These are phyloP conservation scores for Drosophila monieri DNA, from an alignment of 2,888 invertebrate genomes.

Conservation along the genomic window DNA sequence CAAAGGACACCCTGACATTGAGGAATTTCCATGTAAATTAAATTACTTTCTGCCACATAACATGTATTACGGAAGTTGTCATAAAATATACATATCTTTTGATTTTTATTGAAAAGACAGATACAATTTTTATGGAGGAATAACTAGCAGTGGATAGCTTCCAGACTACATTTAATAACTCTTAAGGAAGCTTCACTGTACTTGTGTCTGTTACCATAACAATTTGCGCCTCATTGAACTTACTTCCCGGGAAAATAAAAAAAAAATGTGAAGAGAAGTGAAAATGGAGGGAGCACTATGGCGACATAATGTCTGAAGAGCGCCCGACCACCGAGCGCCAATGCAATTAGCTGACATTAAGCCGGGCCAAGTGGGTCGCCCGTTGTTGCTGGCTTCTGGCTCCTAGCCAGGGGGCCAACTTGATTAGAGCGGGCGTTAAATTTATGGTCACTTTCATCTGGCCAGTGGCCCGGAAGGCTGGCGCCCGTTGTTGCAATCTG, in stretches of 20 bases:
- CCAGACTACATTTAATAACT: too few species aligned
- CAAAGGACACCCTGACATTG: conserved; percentile 30
- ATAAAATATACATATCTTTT: background rate
- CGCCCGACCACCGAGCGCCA: conserved; percentile 29
- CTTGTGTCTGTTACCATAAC: conserved; percentile 32
- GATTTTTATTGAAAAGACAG: background rate
- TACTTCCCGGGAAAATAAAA: background rate
- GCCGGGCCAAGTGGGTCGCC: conserved; percentile 50
- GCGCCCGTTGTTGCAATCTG: conserved; percentile 40
- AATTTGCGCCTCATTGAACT: conserved; percentile 37
- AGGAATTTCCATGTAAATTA: conserved; percentile 8
- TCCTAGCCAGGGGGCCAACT: conserved; percentile 26
- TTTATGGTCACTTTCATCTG: conserved; percentile 49
- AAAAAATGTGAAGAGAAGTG: background rate
- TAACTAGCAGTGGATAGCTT: too few species aligned
- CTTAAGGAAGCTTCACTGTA: conserved; percentile 9
- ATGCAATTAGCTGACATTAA: conserved; percentile 67
- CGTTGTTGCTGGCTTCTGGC: conserved; percentile 28
- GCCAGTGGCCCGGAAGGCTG: conserved; percentile 36
- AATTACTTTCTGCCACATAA: background rate
- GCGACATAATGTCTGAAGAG: conserved; percentile 41
- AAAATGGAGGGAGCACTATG: conserved; percentile 28
- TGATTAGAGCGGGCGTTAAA: conserved; percentile 56
- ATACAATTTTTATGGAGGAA: too few species aligned
- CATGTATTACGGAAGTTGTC: background rate